Evolutionary conservation across 2,888 invertebrate genomes (phyloP), one percentile per base, ranked within the genome.

Genomic region (Pollenia amentaria): DNA sequence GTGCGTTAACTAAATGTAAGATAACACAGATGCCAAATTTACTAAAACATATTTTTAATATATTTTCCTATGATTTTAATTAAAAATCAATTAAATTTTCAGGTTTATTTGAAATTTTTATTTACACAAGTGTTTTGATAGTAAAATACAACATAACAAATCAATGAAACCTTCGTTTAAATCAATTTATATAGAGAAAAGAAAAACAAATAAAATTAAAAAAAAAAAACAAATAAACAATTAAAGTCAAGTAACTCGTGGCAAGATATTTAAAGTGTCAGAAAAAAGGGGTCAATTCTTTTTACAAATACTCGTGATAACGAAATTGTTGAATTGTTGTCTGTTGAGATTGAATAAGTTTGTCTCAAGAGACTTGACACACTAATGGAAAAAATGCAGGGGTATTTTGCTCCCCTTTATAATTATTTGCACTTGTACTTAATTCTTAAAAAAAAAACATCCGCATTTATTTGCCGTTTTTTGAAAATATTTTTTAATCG

Each of bases 251-350:
- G 4, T 29, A 40, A 64, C 18, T 81, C 46, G 60, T 48, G 60
- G 12, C 60, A 29, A 55, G n/a, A 69, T 42, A 44, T 69, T 73
- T 72, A 44, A 67, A 86, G 79, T 83, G 69, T 21, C 62, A 70
- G 42, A 21, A 75, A 83, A 86, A 83, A 44, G 77, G 85, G 82
- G 82, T 69, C 82, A 82, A 85, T 73, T 78, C 53, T 70, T 75
- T 67, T 40, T 55, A 65, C 8, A 10, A 55, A 62, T 48, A 48
- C 42, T 78, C 48, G 55, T 77, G 67, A 67, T 67, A 67, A 29
- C 11, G 7, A 62, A 38, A 3, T 40, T 4, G 8, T 29, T 29
- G 29, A 29, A 6, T 29, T 29, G 29, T 29, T 29, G 60, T n/a
- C 12, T 40, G 16, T 16, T 9, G 38, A 12, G 12, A n/a, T 21